phyloP scores from a whole-genome alignment of 92 coral and sea anemone genomes.

The Paramuricea clavata region DNA sequence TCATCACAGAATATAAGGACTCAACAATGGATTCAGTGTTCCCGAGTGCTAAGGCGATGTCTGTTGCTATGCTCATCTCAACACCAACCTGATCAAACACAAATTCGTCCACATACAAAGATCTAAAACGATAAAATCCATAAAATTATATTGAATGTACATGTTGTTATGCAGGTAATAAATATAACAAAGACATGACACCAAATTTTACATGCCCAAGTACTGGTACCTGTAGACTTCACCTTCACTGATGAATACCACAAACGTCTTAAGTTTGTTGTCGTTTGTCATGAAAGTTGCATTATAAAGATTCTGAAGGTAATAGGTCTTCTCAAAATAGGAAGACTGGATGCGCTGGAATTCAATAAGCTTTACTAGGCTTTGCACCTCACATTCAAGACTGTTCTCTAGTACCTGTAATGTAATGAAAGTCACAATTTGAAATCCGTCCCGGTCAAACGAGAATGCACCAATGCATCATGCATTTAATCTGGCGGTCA shows the following conservation, averaged over 20 bases:
- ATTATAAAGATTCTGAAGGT: conserved; percentile 14
- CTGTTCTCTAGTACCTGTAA: conserved; percentile 12
- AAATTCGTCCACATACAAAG: conserved; percentile 7
- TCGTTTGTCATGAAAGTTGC: not conserved
- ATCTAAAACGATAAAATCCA: conserved; percentile 12
- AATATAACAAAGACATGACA: not conserved
- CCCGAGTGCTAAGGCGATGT: conserved; percentile 12
- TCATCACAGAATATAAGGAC: conserved; percentile 11
- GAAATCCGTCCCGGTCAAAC: not conserved
- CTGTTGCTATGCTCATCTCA: conserved; percentile 28
- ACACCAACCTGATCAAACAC: not conserved
- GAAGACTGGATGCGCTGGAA: conserved; percentile 3
- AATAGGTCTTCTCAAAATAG: not conserved
- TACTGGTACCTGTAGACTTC: conserved; percentile 7
- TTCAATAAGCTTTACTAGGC: conserved; percentile 16
- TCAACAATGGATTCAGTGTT: conserved; percentile 21
- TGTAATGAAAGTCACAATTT: not conserved
- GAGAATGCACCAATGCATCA: too few species aligned
- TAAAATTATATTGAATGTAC: not conserved
- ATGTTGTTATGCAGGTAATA: not conserved
- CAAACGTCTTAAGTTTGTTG: conserved; percentile 7
- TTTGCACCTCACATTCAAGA: not conserved
- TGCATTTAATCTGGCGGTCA: not conserved
- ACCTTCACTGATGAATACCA: conserved; percentile 3
- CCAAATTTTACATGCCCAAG: not conserved